Conservation (phyloP, 2,797 vertebrate species). For the Luscinia megarhynchos region DNA sequence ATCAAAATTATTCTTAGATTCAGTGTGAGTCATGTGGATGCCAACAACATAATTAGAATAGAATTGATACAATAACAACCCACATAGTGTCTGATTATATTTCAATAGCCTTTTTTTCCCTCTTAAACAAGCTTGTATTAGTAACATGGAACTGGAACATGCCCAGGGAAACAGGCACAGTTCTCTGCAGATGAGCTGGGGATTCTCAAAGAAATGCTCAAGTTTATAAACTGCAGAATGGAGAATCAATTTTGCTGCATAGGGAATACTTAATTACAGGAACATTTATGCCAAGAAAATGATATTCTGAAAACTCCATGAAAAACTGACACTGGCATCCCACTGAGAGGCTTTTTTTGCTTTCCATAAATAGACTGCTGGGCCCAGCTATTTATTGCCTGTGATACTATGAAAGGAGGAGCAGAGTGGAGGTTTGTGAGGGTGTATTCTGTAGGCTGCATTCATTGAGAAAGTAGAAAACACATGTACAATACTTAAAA, state of each 20-base stretch:
- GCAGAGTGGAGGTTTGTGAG: neutral
- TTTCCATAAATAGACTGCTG: conserved; percentile 53
- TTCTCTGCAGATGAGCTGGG: conserved; percentile 44
- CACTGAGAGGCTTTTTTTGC: conserved; percentile 22
- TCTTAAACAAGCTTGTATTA: conserved; percentile 34
- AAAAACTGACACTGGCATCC: conserved; percentile 65
- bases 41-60: conserved; percentile 44
- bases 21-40: neutral
- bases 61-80: conserved; percentile 48
- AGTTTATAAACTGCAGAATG: conserved; percentile 69
- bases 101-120: conserved; percentile 1
- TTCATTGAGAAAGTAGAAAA: conserved; percentile 9
- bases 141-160: conserved; percentile 34
- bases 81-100: conserved; percentile 34
- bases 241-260: conserved; percentile 66
- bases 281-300: conserved; percentile 66
- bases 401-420: conserved; percentile 45
- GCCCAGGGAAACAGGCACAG: neutral
- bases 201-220: conserved; percentile 45
- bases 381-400: conserved; percentile 41
- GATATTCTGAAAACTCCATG: conserved; percentile 59
- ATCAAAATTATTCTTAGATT: conserved; percentile 10
- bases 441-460: neutral
- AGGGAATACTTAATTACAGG: conserved; percentile 65
- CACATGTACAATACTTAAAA: neutral